phyloP scores from a whole-genome alignment of 2,113 vertebrate species.

The Platysteira castanea region DNA sequence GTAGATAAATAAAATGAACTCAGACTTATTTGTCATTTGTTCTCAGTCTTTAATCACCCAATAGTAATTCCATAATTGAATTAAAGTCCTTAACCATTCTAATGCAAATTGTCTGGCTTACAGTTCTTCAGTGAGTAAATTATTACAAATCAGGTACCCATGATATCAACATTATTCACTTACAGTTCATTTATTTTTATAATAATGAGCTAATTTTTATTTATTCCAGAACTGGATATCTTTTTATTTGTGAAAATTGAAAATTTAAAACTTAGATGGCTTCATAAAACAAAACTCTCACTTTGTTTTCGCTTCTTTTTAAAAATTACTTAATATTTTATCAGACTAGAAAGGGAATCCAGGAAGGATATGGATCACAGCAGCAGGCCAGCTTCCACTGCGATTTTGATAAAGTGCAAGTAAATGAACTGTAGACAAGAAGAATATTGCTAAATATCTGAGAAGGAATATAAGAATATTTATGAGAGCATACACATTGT shows the following conservation, averaged over 20 bases:
- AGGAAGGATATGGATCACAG: neutral
- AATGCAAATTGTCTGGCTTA: neutral
- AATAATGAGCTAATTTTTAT: neutral
- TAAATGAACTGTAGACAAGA: neutral
- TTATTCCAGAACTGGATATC: neutral
- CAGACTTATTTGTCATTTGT: slow-evolving; percentile 22
- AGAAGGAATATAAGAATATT: neutral
- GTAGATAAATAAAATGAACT: slow-evolving; percentile 8
- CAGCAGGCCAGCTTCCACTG: neutral
- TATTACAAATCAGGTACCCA: neutral
- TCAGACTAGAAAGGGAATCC: neutral
- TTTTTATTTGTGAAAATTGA: neutral
- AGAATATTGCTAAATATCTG: neutral
- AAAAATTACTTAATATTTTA: neutral
- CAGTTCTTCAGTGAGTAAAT: neutral
- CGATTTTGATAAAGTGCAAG: neutral
- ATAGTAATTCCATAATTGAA: slow-evolving; percentile 55
- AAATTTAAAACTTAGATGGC: neutral
- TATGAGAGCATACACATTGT: neutral
- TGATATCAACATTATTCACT: neutral
- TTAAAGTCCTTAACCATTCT: slow-evolving; percentile 32
- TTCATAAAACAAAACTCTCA: neutral
- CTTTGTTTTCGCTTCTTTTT: neutral
- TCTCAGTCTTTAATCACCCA: slow-evolving; percentile 10
- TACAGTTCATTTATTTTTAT: neutral